Percentiles rank a stretch among this genome's conserved stretches.
These are phyloP conservation scores for Drosophila affinis DNA, from an alignment of 2,888 invertebrate genomes.

Conservation along the genomic window DNA sequence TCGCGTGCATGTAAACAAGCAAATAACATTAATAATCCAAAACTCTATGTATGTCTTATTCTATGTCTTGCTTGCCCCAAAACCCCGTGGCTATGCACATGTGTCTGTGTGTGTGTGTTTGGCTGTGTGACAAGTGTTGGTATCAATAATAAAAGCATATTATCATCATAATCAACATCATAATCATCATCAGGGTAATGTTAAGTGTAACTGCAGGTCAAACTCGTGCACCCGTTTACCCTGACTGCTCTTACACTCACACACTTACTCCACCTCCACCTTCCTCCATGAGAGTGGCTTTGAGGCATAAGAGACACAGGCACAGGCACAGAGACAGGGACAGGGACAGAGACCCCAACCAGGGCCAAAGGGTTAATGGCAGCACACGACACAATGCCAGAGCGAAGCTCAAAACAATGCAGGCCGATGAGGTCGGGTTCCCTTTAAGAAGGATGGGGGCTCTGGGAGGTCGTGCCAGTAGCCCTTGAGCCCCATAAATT, in stretches of 20 bases:
- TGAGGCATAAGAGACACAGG: neutral
- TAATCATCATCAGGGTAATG: slow-evolving; percentile 29
- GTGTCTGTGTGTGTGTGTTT: slow-evolving; percentile 10
- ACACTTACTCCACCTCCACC: neutral
- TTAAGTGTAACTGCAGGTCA: slow-evolving; percentile 78
- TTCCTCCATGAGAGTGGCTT: neutral
- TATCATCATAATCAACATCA: slow-evolving; percentile 38
- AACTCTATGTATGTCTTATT: slow-evolving; percentile 9
- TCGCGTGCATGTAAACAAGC: slow-evolving; percentile 68
- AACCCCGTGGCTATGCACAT: slow-evolving; percentile 1
- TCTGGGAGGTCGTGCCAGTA: slow-evolving; percentile 35
- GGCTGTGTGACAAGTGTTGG: slow-evolving; percentile 55
- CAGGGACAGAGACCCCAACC: slow-evolving; percentile 4
- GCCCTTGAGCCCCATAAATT: slow-evolving; percentile 82
- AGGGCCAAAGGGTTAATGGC: slow-evolving; percentile 61
- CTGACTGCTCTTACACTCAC: neutral
- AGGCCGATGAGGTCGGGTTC: slow-evolving; percentile 14
- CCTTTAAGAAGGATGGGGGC: slow-evolving; percentile 18
- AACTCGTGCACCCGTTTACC: slow-evolving; percentile 45
- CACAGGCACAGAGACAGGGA: slow-evolving; percentile 9
- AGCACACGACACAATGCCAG: slow-evolving; percentile 35
- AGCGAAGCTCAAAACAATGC: slow-evolving; percentile 58
- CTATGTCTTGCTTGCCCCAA: neutral
- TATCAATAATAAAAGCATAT: slow-evolving; percentile 67
- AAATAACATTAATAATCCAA: slow-evolving; percentile 68